Evolutionary conservation across 2,888 invertebrate genomes (phyloP).

Genomic region (Toxonevra muliebris): DNA sequence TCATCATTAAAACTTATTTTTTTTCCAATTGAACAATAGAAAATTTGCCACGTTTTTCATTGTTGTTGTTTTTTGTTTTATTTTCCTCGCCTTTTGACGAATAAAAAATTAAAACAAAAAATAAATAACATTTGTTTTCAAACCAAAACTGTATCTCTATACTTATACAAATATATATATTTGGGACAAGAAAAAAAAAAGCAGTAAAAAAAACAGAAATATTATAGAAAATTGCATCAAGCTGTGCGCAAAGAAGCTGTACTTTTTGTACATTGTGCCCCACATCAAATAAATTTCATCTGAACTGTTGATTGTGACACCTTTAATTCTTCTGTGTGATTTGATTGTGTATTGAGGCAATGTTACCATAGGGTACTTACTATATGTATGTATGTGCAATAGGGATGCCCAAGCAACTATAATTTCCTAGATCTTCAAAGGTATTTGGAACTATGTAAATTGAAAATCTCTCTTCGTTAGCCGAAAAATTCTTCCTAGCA

Average conservation of each 20-base stretch:
- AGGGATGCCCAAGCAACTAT: no score
- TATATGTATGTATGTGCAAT: no score
- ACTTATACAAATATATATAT: no score
- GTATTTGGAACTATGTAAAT: no score
- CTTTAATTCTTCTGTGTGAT: slow-evolving; percentile 41
- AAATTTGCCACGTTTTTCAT: slow-evolving; percentile 60
- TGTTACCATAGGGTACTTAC: no score
- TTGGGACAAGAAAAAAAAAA: background rate
- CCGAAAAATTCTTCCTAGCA: no score
- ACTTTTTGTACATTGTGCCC: no score
- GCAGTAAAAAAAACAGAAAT: background rate
- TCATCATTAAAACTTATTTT: slow-evolving; percentile 61
- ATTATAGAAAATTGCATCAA: slow-evolving; percentile 11
- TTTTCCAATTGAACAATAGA: slow-evolving; percentile 53
- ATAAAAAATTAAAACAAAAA: slow-evolving; percentile 9
- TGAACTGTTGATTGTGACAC: slow-evolving; percentile 45
- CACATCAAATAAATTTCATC: no score
- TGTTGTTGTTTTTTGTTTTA: slow-evolving; percentile 34
- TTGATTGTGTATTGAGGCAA: background rate
- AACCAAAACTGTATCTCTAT: no score
- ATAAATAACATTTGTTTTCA: background rate
- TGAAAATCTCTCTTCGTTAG: no score
- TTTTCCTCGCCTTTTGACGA: background rate
- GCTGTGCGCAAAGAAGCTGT: slow-evolving; percentile 16
- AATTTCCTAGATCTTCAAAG: no score